Conservation (phyloP, 1,140 invertebrate genomes). For the Drosophila ananassae region DNA sequence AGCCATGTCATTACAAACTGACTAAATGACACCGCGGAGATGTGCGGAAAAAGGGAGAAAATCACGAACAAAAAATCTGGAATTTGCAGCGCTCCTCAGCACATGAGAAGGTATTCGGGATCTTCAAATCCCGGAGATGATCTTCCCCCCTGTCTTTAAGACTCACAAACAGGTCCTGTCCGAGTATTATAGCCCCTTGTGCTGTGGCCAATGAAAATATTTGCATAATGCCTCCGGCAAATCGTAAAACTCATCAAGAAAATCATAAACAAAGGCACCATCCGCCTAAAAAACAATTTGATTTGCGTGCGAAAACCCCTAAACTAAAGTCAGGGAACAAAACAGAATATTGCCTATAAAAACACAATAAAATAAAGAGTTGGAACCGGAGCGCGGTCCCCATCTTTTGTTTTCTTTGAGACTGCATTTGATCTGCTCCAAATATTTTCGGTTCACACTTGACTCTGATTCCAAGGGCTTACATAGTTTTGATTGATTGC, state of each 20-base stretch:
- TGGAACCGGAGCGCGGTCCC: constrained; percentile 15
- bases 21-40: constrained; percentile 62
- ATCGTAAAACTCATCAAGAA: constrained; percentile 26
- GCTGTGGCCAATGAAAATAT: constrained; percentile 14
- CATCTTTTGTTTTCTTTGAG: constrained; percentile 42
- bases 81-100: background rate
- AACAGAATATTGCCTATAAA: constrained; percentile 19
- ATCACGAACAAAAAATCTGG: background rate
- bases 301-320: constrained; percentile 74
- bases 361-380: constrained; percentile 22
- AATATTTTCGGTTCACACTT: constrained; percentile 77
- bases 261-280: constrained; percentile 6
- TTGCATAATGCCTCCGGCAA: constrained; percentile 59
- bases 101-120: background rate
- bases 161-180: background rate
- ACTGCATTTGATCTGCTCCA: constrained; percentile 76
- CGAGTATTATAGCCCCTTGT: no score
- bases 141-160: background rate
- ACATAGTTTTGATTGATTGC: constrained; percentile 77
- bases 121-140: background rate
- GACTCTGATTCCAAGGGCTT: constrained; percentile 58
- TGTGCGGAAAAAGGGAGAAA: background rate
- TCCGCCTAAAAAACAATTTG: constrained; percentile 38
- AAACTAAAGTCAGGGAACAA: constrained; percentile 37
- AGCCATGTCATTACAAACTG: constrained; percentile 78